phyloP scores from a whole-genome alignment of 53 echinoderm and acorn worm genomes.

The Stichopus horrens region DNA sequence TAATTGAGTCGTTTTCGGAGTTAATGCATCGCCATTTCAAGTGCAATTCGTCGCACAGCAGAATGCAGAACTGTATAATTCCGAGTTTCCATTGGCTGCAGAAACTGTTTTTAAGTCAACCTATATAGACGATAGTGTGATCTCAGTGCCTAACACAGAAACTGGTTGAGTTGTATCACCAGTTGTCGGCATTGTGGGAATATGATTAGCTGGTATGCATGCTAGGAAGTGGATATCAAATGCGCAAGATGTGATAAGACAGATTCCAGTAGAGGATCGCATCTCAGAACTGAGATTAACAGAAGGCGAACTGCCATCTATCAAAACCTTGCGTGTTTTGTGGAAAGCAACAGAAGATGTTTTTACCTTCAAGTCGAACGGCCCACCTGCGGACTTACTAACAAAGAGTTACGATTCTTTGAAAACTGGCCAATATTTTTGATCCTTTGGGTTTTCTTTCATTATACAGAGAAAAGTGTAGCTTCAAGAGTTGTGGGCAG shows the following conservation, averaged over 20 bases:
- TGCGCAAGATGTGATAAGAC: background rate
- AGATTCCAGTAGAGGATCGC: too few relatives aligned
- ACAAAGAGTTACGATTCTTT: too few relatives aligned
- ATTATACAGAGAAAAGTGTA: conserved; percentile 20
- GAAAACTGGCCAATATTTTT: background rate
- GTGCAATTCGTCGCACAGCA: conserved; percentile 20
- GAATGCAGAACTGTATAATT: background rate
- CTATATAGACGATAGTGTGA: conserved; percentile 41
- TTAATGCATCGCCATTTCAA: conserved; percentile 35
- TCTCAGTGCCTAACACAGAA: conserved; percentile 12
- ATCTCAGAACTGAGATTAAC: background rate
- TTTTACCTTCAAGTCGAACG: too few relatives aligned
- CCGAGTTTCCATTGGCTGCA: conserved; percentile 15
- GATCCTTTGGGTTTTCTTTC: conserved; percentile 20
- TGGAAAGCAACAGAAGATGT: too few relatives aligned
- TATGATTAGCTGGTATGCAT: too few relatives aligned
- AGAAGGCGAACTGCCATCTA: background rate
- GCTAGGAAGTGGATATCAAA: too few relatives aligned
- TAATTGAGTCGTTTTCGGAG: conserved; percentile 36
- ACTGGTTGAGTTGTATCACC: conserved; percentile 6
- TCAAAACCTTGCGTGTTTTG: conserved; percentile 21
- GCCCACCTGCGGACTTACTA: too few relatives aligned
- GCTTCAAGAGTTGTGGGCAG: conserved; percentile 41
- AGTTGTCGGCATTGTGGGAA: background rate
- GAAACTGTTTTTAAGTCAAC: conserved; percentile 36